Base-by-base conservation (phyloP, 2,113 vertebrate species). In the Podarcis muralis region DNA sequence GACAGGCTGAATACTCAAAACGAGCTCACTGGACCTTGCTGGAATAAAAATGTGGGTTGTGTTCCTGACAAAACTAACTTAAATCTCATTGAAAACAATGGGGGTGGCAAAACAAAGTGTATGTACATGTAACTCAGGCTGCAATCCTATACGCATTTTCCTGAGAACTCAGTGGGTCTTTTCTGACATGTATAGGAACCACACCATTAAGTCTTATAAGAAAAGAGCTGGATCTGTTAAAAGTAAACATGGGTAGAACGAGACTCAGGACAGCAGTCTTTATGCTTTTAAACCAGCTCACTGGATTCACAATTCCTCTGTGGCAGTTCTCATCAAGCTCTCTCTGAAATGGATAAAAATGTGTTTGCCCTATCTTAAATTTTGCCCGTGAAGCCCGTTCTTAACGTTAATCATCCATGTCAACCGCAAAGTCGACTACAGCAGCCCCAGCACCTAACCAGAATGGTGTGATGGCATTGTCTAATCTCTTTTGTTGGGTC, bases 401-500 rank as follows among this genome's bases (percentile, higher is more conserved):
- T 68, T 8, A 53, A 8, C 32, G 8, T 32, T 75, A 86, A 90
- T 62, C 16, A 18, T 88, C 88, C 62, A 78, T 83, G 66, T 62
- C 9, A 1, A 87, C 92, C 91, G 22, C 92, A 59, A 43, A 90
- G 88, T 79, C 66, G 76, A 90, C 88, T 96, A 89, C 89, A 86
- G 86, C 85, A 93, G 68, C 90, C 72, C 0, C 27, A 35, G 53
- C 88, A 43, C 84, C 91, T 27, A 53, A 30, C 77, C 81, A 87
- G 74, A 90, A 37, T 74, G 3, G 57, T 27, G 72, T 1, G 0
- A 72, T 88, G 69, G 69, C 90, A 91, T 92, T 94, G 92, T 94
- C 65, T 93, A 87, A 80, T 66, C 84, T 90, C 93, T 96, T 96
- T 94, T 94, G 89, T 95, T 91, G 78, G 43, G 20, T 87, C 74